Base-by-base conservation (phyloP, 2,888 invertebrate species). In the Sphaeridia pumilis region DNA sequence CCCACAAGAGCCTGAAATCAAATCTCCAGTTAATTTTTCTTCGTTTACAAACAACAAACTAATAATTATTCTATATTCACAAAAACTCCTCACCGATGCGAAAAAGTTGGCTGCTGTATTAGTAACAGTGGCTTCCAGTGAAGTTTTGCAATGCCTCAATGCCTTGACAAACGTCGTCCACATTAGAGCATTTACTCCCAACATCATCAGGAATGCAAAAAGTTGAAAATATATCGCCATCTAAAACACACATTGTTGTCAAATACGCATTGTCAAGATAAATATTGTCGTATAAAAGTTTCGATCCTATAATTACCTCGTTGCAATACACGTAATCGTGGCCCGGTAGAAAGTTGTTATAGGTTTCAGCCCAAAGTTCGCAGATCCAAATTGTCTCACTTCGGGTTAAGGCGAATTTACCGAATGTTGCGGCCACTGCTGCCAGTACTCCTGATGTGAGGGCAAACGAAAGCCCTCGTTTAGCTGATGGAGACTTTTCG, bases 1-100 rank as follows among this genome's bases (percentile, higher is more conserved):
- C 87, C 87, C 51, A 82, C 72, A 34, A 84, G 54, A 41, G 85
- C 87, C 88, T 87, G 72, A 34, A 72, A 31, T 31, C 7, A 31
- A 31, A 31, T 14, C 7, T 7, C 14, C 31, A 31, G 14, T 31
- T 31, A n/a, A n/a, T n/a, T n/a, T n/a, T n/a, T n/a, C n/a, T n/a
- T n/a, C n/a, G 41, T 41, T 41, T 25, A 28, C 26, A 44, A 45
- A 31, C 58, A 61, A 52, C 41, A 48, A 34, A n/a, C n/a, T n/a
- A n/a, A n/a, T n/a, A 56, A 14, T 34, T 34, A 34, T 34, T 10
- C 10, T 12, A 45, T 12, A n/a, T n/a, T n/a, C n/a, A n/a, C n/a
- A n/a, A n/a, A n/a, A n/a, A 24, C 26, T 45, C 65, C 68, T 69
- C 64, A 73, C 74, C 24, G 73, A 71, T 38, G 71, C 67, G 22